A percentile compares a stretch with the other conserved stretches of the same genome.
Evolutionary conservation across 2,797 vertebrate genomes (phyloP).

Genomic region (Hemibagrus guttatus): DNA sequence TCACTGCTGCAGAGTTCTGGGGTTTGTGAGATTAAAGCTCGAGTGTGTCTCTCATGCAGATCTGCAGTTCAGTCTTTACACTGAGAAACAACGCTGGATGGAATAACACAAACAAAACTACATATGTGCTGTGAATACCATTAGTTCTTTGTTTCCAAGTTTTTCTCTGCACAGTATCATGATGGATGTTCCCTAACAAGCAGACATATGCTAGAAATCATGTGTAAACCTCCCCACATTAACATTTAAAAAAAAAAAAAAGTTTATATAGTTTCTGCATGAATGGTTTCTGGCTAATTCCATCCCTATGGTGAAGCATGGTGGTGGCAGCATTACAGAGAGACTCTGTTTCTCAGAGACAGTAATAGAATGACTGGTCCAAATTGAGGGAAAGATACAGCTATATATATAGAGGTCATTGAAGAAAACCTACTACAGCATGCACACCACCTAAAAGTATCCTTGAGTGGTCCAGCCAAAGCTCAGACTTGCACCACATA

Average conservation of each 20-base stretch:
- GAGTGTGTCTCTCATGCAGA: not conserved
- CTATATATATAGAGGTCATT: not conserved
- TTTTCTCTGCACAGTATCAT: not conserved
- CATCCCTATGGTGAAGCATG: not conserved
- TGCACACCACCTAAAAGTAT: not conserved
- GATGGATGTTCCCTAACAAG: not conserved
- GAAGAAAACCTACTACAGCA: not conserved
- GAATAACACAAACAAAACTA: not conserved
- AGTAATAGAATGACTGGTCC: no score
- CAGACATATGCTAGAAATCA: not conserved
- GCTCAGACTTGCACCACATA: not conserved
- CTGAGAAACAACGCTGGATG: not conserved
- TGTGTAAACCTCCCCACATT: not conserved
- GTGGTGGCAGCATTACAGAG: not conserved
- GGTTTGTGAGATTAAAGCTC: not conserved
- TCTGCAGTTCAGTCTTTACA: not conserved
- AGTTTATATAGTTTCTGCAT: not conserved
- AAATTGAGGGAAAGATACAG: not conserved
- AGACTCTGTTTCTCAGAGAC: not conserved
- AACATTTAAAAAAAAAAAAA: no score
- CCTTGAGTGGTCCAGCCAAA: not conserved
- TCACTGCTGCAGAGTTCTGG: slow-evolving; percentile 3
- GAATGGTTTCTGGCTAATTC: not conserved
- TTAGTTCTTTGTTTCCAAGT: not conserved
- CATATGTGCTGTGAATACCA: not conserved